These are phyloP conservation scores for Axis porcinus DNA, from an alignment of 2,113 vertebrate genomes.

Conservation along the genomic window DNA sequence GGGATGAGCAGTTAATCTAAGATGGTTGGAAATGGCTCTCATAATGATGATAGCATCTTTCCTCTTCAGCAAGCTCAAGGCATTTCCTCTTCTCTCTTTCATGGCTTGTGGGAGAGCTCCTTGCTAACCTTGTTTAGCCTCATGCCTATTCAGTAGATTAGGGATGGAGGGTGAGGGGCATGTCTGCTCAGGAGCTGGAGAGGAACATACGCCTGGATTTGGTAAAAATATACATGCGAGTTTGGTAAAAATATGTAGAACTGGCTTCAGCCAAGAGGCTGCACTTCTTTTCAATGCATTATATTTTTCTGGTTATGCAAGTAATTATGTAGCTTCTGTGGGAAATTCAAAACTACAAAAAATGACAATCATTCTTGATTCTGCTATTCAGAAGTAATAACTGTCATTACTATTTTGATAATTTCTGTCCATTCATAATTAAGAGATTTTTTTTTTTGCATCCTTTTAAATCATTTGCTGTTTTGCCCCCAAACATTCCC, in stretches of 20 bases:
- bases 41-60: rapidly evolving
- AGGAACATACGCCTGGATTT: neutral
- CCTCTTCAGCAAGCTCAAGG: neutral
- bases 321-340: neutral
- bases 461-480: neutral
- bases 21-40: neutral
- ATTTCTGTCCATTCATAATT: neutral
- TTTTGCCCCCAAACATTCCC: neutral
- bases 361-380: neutral
- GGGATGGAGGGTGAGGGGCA: neutral
- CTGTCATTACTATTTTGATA: neutral
- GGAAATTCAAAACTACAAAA: neutral
- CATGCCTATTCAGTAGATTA: no score
- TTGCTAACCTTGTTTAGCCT: neutral
- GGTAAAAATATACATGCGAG: neutral
- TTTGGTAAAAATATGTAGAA: neutral
- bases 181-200: neutral
- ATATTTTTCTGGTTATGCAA: neutral
- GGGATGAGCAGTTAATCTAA: no score
- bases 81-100: neutral
- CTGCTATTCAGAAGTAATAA: conserved; percentile 23
- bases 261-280: neutral
- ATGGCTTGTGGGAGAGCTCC: neutral
- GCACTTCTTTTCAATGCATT: neutral
- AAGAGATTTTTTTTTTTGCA: neutral